Conservation (phyloP, 2,797 vertebrate species). For the Dallia pectoralis region DNA sequence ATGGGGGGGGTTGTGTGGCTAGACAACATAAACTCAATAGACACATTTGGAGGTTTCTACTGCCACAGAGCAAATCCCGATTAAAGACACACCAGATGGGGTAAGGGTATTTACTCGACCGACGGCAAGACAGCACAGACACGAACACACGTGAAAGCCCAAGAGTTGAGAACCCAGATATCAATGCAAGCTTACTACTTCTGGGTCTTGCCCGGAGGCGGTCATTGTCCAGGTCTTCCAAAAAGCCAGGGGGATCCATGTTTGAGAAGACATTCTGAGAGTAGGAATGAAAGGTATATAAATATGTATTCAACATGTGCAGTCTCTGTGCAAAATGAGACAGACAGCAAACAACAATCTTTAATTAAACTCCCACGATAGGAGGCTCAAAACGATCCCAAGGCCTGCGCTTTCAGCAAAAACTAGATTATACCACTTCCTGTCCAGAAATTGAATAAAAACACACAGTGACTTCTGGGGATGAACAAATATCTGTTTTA, state of each 20-base stretch:
- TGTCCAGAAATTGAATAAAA: no score
- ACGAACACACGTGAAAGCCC: no score
- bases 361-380: no score
- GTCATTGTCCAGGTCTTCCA: slow-evolving; percentile 92
- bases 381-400: no score
- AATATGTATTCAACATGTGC: no score
- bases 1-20: no score
- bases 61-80: neutral
- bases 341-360: no score
- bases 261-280: slow-evolving; percentile 68
- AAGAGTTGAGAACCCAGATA: slow-evolving; percentile 72
- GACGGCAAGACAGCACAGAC: neutral
- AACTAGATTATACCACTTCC: no score
- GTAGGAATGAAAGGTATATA: neutral
- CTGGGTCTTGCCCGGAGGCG: slow-evolving; percentile 82
- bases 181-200: slow-evolving; percentile 80
- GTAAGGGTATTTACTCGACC: neutral
- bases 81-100: neutral
- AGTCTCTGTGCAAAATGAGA: no score
- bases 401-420: no score
- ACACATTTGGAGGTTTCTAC: neutral
- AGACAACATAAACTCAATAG: neutral
- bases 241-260: slow-evolving; percentile 83
- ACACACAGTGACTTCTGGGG: no score
- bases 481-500: no score